Evolutionary conservation across 1,140 invertebrate species (phyloP), one percentile per base, ranked within the genome.

Genomic region (Ectropis grisescens): DNA sequence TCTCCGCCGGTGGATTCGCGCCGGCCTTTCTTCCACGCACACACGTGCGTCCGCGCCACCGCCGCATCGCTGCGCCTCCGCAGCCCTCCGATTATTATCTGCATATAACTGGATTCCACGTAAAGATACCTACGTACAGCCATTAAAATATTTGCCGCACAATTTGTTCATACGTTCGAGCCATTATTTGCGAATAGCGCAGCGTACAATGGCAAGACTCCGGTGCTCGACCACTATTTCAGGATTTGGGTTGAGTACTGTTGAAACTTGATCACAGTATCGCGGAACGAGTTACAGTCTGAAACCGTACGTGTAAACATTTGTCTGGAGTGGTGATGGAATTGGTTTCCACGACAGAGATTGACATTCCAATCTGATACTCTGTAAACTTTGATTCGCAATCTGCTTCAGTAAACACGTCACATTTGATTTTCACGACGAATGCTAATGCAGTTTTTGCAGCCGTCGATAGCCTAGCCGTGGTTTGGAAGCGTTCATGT

Each of bases 1-100:
- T 65, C 58, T 61, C 57, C 66, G 50, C 38, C 68, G 69, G 58
- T 51, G 64, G 70, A 75, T 79, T 79, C 70, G 74, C 74, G 70
- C 60, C 70, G 61, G 56, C 55, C 58, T 65, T 61, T 65, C 65
- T 66, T 67, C 56, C 45, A 53, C 53, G 37, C 43, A 47, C 53
- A 42, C 55, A 53, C 54, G 50, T 52, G 34, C 58, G 47, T 43
- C 54, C 49, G 50, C 37, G 22, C 43, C 29, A 31, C 16, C 43
- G n/a, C n/a, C n/a, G n/a, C n/a, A n/a, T n/a, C n/a, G n/a, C n/a
- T n/a, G n/a, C 57, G 50, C 58, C 60, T 55, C 57, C 58, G 46
- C 46, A 41, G 39, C 56, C 53, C 43, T 51, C 48, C 49, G 45
- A 67, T 69, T 59, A 66, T 70, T 62, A 64, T 75, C 58, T 57